Base-by-base conservation (phyloP, 2,888 invertebrate species). In the Diloba caeruleocephala region DNA sequence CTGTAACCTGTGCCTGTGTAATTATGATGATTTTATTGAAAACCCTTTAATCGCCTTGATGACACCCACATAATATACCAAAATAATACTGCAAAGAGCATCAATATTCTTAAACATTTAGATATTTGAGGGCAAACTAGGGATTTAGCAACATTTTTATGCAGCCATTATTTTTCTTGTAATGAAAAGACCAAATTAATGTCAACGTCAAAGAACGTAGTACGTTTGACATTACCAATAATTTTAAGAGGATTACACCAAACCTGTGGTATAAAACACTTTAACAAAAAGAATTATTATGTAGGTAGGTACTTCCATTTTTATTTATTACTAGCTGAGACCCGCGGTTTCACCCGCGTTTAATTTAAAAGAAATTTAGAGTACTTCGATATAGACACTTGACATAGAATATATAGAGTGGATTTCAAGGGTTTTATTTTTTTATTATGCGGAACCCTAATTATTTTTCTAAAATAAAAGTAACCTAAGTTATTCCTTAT, bases 191-290 rank as follows among this genome's bases (percentile, higher is more conserved):
- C 19, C 5, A 42, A 29, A 67, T 55, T 42, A 45, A 56, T 56
- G 37, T 45, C 5, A 9, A 42, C 36, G 50, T 67, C 45, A 45
- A 42, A 38, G 5, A 42, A 14, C 29, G 17, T 12, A 19, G 39
- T 46, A 12, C 25, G 1, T 38, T 28, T 56, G 68, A 62, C 68
- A 62, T 51, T 62, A 56, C 28, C 45, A 51, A 65, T 68, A 36
- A 56, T 42, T 68, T 52, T 49, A 21, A 45, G 14, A 42, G 56
- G 56, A 65, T 65, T 67, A 61, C 29, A 26, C 8, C 9, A 4
- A 4, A 25, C 21, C 33, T 49, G 37, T 37, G 19, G 10, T 49
- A 9, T 26, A 54, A 49, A 67, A 48, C 46, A 61, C 51, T 61
- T 45, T 37, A 33, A 14, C 14, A 48, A 45, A 32, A 39, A 1